phyloP scores from a whole-genome alignment of 2,888 invertebrate genomes.

The Iphiclides podalirius region DNA sequence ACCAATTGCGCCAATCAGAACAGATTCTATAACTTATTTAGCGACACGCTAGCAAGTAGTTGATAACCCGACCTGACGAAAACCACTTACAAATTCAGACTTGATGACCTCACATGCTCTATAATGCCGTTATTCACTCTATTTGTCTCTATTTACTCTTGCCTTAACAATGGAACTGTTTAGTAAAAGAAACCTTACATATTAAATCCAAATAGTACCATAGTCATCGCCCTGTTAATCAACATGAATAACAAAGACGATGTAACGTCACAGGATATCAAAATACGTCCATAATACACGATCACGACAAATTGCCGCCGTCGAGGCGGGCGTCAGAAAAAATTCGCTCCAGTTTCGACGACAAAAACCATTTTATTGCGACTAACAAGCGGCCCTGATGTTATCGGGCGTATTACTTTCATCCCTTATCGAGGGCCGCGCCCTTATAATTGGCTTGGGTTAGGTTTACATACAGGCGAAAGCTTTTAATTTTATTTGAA shows the following conservation, averaged over 20 bases:
- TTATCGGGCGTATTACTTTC: constrained; percentile 75
- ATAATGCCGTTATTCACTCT: no score
- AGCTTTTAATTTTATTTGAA: neutral
- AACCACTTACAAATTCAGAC: no score
- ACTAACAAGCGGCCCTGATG: constrained; percentile 70
- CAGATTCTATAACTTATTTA: no score
- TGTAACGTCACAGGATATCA: constrained; percentile 35
- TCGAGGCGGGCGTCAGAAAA: constrained; percentile 58
- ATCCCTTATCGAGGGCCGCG: constrained; percentile 65
- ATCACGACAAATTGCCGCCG: constrained; percentile 66
- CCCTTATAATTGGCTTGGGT: constrained; percentile 58
- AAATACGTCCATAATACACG: constrained; percentile 37
- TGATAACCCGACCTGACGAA: no score
- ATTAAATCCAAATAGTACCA: neutral
- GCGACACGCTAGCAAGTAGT: no score
- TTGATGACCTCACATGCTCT: no score
- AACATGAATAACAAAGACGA: constrained; percentile 4
- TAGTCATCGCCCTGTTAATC: no score
- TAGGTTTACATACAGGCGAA: constrained; percentile 49
- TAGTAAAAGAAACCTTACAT: neutral
- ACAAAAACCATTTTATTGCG: constrained; percentile 70
- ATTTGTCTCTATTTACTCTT: no score
- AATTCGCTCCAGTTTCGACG: constrained; percentile 63
- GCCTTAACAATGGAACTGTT: no score
- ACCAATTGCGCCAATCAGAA: no score